Evolutionary conservation across 2,113 vertebrate genomes (phyloP).

Genomic region (Terrapene triunguis): DNA sequence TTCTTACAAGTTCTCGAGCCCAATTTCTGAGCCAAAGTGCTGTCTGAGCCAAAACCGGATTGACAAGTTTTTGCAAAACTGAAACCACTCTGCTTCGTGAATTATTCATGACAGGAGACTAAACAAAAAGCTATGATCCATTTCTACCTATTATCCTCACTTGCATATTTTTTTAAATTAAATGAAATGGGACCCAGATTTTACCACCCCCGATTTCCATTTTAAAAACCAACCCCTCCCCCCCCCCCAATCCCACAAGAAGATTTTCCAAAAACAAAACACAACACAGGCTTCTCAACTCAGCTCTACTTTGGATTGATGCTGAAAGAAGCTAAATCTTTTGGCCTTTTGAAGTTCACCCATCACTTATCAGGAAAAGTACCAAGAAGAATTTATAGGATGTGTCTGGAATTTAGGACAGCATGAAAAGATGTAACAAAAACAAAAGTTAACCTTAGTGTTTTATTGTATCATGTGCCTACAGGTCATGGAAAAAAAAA

Average conservation of each 20-base stretch:
- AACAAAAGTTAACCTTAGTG: background rate
- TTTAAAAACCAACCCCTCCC: background rate
- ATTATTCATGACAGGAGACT: background rate
- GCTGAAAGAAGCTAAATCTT: background rate
- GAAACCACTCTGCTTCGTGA: background rate
- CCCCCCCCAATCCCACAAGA: background rate
- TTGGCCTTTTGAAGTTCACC: conserved; percentile 26
- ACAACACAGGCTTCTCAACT: background rate
- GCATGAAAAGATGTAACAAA: background rate
- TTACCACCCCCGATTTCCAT: background rate
- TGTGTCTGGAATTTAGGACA: background rate
- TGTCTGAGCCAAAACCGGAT: background rate
- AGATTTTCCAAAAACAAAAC: background rate
- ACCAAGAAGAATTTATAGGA: background rate
- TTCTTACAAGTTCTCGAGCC: background rate
- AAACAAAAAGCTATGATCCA: background rate
- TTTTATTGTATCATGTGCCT: background rate
- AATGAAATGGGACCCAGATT: background rate
- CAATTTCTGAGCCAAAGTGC: background rate
- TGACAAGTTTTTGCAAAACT: background rate
- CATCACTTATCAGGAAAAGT: conserved; percentile 11
- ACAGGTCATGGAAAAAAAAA: conserved; percentile 3
- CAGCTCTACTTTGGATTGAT: background rate
- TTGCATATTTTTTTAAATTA: background rate
- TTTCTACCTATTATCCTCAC: background rate